Base-by-base conservation (phyloP, 2,797 vertebrate genomes). In the Acridotheres tristis region DNA sequence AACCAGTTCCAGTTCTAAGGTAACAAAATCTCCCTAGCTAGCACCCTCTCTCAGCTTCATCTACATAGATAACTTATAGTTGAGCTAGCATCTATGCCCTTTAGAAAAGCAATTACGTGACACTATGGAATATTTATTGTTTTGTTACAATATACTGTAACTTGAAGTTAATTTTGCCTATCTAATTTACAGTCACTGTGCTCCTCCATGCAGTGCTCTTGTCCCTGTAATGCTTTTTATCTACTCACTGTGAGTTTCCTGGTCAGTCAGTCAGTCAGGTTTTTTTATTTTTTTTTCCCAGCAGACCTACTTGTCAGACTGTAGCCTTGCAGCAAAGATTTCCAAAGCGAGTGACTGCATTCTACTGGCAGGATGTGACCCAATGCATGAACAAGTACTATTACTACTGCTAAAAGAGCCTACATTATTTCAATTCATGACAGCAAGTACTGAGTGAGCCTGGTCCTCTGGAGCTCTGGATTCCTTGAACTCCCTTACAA, bases 241-340 rank as follows among this genome's bases (percentile, higher is more conserved):
- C 7, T 50, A 26, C 10, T 71, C 57, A 16, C 11, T n/a, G 11
- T 36, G 34, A 5, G 3, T 86, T 79, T 69, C 18, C n/a, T 42
- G 27, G 27, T 69, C 29, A 40, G 40, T 40, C 15, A 45, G 40
- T 40, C 13, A 45, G 34, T 38, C 30, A 53, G 9, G 5, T 17
- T 36, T 58, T 43, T 38, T 6, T 2, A 4, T 7, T 7, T 36
- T 36, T 36, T 29, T 21, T 2, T 2, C 3, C 5, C 5, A 21
- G 4, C 10, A 53, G 29, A 59, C 32, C 22, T 45, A 32, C 18
- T 71, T 80, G 8, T 65, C 67, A 85, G 30, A 16, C 23, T 48
- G 2, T 34, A 19, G 58, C n/a, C 32, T 74, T 72, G 50, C 23
- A 72, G 45, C 26, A 67, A 71, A 11, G 14, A 43, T 67, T 90